These are phyloP conservation scores for Gasterosteus aculeatus DNA, from an alignment of 2,113 vertebrate species.

Conservation along the genomic window DNA sequence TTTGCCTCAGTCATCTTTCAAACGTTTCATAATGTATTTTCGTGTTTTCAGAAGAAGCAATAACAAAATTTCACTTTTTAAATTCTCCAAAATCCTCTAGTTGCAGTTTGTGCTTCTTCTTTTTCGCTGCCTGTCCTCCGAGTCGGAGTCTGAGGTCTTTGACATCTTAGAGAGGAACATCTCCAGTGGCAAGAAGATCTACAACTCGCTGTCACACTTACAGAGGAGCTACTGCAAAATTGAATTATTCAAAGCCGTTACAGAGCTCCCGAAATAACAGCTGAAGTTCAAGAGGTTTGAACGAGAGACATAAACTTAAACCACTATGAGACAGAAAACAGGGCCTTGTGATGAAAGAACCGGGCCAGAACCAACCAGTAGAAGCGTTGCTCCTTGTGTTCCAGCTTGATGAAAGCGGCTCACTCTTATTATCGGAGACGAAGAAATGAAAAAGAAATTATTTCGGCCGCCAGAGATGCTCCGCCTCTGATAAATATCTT, in stretches of 20 bases:
- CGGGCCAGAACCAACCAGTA: background rate
- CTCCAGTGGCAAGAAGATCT: background rate
- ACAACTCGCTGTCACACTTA: background rate
- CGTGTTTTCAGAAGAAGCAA: background rate
- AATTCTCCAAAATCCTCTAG: background rate
- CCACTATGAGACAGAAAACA: no score
- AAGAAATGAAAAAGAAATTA: conserved; percentile 7
- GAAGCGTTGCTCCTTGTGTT: conserved; percentile 15
- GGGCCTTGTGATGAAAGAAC: background rate
- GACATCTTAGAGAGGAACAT: background rate
- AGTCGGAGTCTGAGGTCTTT: conserved; percentile 1
- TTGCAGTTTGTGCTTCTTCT: background rate
- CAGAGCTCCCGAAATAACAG: background rate
- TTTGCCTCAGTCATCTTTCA: background rate
- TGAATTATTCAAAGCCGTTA: background rate
- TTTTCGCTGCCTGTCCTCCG: background rate
- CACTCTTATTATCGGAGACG: conserved; percentile 53
- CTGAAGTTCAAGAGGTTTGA: background rate
- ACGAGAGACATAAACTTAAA: background rate
- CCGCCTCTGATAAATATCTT: background rate
- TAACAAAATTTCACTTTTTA: background rate
- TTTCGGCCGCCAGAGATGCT: background rate
- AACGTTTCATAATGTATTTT: background rate
- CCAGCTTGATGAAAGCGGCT: conserved; percentile 35
- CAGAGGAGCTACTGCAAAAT: background rate